phyloP scores from a whole-genome alignment of 2,113 vertebrate species.

The Tiliqua scincoides region DNA sequence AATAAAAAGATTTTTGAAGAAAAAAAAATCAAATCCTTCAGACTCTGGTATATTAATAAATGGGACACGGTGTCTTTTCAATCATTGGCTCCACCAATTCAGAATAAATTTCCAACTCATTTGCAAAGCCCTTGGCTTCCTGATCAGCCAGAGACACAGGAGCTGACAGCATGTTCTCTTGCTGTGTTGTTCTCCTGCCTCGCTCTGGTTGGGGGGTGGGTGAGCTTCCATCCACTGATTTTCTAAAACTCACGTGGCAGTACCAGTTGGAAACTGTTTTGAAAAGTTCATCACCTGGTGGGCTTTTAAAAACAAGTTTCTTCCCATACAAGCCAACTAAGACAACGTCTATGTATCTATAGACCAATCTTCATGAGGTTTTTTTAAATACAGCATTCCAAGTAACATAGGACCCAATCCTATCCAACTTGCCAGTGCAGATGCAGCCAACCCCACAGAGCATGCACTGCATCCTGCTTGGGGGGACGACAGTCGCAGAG shows the following conservation, averaged over 20 bases:
- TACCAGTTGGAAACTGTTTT: not conserved
- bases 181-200: conserved; percentile 5
- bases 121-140: conserved; percentile 52
- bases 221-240: conserved; percentile 8
- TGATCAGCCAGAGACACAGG: conserved; percentile 36
- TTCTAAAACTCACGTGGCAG: conserved; percentile 37
- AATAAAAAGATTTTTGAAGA: not conserved
- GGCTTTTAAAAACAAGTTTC: conserved; percentile 1
- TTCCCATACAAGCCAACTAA: conserved; percentile 6
- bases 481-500: no score
- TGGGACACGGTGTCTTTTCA: conserved; percentile 48
- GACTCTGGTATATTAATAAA: conserved; percentile 49
- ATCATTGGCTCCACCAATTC: conserved; percentile 53
- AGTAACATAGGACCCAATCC: no score
- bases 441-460: no score
- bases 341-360: not conserved
- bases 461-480: no score
- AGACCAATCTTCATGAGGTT: conserved; percentile 24
- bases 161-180: conserved; percentile 33
- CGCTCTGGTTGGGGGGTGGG: conserved; percentile 12
- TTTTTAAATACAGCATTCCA: conserved; percentile 24
- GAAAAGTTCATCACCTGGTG: conserved; percentile 29
- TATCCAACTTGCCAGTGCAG: no score
- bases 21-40: not conserved
- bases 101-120: conserved; percentile 62